A percentile compares a stretch with the other conserved stretches of the same genome.
Conservation (phyloP, 2,113 vertebrate species). For the Dipodomys merriami region DNA sequence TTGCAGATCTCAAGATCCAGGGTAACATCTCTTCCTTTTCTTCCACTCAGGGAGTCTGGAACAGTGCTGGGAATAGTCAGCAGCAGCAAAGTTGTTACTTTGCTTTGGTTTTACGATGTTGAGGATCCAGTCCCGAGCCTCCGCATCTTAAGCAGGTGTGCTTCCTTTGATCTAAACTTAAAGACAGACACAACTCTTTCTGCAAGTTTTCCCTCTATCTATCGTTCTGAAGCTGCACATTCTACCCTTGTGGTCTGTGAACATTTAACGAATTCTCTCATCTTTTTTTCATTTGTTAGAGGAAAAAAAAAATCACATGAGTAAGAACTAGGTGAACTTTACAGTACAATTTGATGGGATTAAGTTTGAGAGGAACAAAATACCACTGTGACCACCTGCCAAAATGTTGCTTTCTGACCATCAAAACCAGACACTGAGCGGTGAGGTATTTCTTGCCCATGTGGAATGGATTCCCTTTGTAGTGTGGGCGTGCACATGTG, state of each 20-base stretch:
- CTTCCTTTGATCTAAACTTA: no score
- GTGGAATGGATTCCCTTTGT: constrained; percentile 38
- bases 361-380: constrained; percentile 31
- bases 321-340: neutral
- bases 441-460: neutral
- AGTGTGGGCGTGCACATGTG: neutral
- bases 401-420: constrained; percentile 4
- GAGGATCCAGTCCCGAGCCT: no score
- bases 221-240: neutral
- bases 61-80: neutral
- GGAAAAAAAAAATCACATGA: neutral
- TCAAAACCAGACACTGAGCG: neutral
- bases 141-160: no score
- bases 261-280: neutral
- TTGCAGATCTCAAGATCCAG: neutral
- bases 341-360: neutral
- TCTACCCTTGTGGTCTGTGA: neutral
- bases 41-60: neutral
- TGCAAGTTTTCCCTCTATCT: neutral
- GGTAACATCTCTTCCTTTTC: neutral
- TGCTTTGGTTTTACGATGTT: neutral
- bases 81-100: no score
- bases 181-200: neutral
- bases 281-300: neutral
- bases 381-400: neutral